These are phyloP conservation scores for Siniperca obscura DNA, from an alignment of 2,797 vertebrate genomes.

Conservation along the genomic window DNA sequence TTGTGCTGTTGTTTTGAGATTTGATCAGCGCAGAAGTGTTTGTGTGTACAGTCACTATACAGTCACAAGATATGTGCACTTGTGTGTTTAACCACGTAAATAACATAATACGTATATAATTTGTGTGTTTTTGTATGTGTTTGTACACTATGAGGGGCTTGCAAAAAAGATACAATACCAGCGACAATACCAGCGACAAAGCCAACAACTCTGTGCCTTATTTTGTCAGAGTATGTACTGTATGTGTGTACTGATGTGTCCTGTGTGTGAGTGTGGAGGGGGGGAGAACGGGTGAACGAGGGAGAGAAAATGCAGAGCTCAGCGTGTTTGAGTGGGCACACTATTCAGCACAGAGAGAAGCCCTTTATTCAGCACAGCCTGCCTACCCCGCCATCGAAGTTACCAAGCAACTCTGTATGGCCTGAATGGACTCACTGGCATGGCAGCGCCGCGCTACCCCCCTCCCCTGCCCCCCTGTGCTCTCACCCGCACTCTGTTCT, in stretches of 20 bases:
- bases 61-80: not conserved
- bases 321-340: conserved; percentile 81
- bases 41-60: not conserved
- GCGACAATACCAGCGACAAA: conserved; percentile 11
- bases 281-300: not conserved
- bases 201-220: conserved; percentile 28
- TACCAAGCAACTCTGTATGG: conserved; percentile 82
- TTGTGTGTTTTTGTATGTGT: not conserved
- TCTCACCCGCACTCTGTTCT: conserved; percentile 47
- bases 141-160: not conserved
- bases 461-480: not conserved
- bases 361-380: conserved; percentile 80
- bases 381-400: conserved; percentile 76
- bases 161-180: conserved; percentile 4
- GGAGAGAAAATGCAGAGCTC: conserved; percentile 78
- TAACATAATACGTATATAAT: not conserved
- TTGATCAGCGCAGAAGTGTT: conserved; percentile 34
- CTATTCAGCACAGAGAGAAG: conserved; percentile 83
- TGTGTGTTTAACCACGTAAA: not conserved
- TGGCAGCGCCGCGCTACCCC: conserved; percentile 21
- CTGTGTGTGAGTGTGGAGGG: conserved; percentile 21
- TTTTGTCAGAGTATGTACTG: conserved; percentile 35
- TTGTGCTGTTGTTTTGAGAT: conserved; percentile 31
- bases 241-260: conserved; percentile 50
- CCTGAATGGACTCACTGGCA: conserved; percentile 78